Evolutionary conservation across 2,113 vertebrate species (phyloP), one percentile per base, ranked within the genome.

Genomic region (Cygnus buccinator): DNA sequence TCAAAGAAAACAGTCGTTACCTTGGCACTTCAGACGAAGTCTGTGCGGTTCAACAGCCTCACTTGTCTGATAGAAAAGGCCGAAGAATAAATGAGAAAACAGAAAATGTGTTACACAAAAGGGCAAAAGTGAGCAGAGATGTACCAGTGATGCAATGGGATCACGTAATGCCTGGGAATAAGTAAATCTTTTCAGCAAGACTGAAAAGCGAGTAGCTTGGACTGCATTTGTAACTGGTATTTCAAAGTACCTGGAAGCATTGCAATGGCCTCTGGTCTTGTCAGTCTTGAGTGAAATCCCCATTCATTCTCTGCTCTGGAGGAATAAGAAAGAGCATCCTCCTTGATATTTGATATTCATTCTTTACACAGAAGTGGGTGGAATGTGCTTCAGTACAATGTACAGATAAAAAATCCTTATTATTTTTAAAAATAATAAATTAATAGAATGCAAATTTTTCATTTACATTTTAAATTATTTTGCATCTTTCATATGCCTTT

Each of bases 1-100:
- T 94, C 46, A 68, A 95, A 84, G 31, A 65, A 93, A 93, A 79
- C 33, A 92, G 18, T 35, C 74, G 58, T 80, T 66, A 84, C 33
- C 25, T 44, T 55, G 39, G 61, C 35, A 94, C 17, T 35, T 84
- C 79, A 89, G 41, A 70, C 6, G 26, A 35, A 66, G 48, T 15
- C 55, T 93, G 10, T 75, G 63, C 25, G 79, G 37, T 57, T 44
- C 61, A 87, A 16, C 18, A 74, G 48, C 7, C 7, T 82, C 75
- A 63, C 4, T 3, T 82, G 15, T 50, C 37, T 86, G 75, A 73
- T 83, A 58, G 2, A n/a, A 12, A 85, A 74, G 13, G 37, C 23
- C 33, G 78, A 52, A 92, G 67, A 76, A 87, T 15, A 85, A 90
- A 84, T 41, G 28, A 77, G 18, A 81, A 62, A 15, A 58, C 29